phyloP scores from a whole-genome alignment of 2,113 vertebrate genomes.

The Melozone crissalis region DNA sequence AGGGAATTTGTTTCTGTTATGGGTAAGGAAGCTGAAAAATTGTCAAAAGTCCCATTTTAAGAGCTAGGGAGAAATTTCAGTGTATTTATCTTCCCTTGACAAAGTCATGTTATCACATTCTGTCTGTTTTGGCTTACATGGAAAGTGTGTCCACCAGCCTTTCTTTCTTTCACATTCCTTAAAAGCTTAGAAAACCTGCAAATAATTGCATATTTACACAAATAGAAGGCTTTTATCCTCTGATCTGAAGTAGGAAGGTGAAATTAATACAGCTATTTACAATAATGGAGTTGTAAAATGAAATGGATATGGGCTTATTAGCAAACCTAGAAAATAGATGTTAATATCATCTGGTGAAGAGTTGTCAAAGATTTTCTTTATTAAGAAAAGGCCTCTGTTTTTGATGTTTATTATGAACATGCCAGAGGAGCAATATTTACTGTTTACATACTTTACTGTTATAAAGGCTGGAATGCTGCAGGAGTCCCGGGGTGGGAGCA shows the following conservation, averaged over 20 bases:
- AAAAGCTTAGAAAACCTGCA: neutral
- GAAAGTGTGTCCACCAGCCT: neutral
- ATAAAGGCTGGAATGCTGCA: neutral
- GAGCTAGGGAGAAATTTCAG: neutral
- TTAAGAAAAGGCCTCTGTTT: neutral
- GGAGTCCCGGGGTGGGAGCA: neutral
- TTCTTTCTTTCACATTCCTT: neutral
- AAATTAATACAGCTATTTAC: neutral
- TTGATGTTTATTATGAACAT: neutral
- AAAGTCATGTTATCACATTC: neutral
- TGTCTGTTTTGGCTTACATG: neutral
- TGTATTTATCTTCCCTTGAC: neutral
- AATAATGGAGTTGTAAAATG: neutral
- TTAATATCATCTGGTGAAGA: neutral
- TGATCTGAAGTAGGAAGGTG: neutral
- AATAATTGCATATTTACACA: neutral
- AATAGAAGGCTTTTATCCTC: neutral
- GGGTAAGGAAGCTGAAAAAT: neutral
- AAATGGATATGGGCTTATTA: neutral
- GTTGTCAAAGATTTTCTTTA: neutral
- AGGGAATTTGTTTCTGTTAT: neutral
- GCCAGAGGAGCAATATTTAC: neutral
- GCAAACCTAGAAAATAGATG: neutral
- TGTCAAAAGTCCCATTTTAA: neutral
- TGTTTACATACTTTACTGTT: neutral